phyloP scores from a whole-genome alignment of 2,888 invertebrate genomes.

The Andrena flavipes region DNA sequence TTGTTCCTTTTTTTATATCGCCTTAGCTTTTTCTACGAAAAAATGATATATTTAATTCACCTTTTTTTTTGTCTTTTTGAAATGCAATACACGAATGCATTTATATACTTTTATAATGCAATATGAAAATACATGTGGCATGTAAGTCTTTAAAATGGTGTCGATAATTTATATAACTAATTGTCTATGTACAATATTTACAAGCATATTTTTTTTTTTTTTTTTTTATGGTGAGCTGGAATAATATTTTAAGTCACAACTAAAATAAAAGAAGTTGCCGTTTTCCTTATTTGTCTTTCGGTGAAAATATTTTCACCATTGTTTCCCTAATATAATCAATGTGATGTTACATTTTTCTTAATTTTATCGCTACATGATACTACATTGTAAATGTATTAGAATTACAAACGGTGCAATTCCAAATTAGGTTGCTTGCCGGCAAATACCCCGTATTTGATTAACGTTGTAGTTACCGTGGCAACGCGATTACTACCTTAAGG shows the following conservation, averaged over 20 bases:
- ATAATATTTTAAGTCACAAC: conserved; percentile 13
- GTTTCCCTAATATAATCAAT: too few species aligned
- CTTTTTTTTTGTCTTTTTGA: conserved; percentile 2
- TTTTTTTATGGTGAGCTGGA: neutral
- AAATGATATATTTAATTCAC: neutral
- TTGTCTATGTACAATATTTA: conserved; percentile 51
- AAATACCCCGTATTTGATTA: neutral
- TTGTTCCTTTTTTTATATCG: neutral
- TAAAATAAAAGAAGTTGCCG: neutral
- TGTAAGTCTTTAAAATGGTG: conserved; percentile 8
- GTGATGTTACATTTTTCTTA: neutral
- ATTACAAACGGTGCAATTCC: conserved; percentile 53
- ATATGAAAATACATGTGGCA: neutral
- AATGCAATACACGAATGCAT: neutral
- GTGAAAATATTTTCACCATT: neutral
- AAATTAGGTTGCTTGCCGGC: neutral
- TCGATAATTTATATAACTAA: conserved; percentile 10
- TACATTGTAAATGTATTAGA: neutral
- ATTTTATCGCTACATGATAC: neutral
- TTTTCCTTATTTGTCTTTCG: too few species aligned
- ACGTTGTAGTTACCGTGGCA: neutral
- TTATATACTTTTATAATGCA: neutral
- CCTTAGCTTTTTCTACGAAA: neutral
- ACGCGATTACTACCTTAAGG: too few species aligned
- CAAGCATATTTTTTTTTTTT: conserved; percentile 8